phyloP scores from a whole-genome alignment of 2,113 vertebrate species.

The Cettia cetti region DNA sequence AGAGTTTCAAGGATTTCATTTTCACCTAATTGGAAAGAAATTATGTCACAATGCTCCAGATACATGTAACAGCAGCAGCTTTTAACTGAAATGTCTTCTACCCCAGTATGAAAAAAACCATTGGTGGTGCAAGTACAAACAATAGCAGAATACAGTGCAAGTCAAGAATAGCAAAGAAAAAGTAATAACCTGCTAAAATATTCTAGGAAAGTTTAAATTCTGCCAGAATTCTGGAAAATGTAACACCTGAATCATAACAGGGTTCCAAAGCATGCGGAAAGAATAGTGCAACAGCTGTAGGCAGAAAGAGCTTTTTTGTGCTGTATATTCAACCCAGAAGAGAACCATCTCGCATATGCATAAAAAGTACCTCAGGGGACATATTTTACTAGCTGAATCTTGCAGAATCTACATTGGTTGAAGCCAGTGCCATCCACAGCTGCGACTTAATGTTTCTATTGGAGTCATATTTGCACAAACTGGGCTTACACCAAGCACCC shows the following conservation, averaged over 20 bases:
- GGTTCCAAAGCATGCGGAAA: not conserved
- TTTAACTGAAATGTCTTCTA: not conserved
- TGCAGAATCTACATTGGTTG: not conserved
- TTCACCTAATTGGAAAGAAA: conserved; percentile 82
- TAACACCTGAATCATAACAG: not conserved
- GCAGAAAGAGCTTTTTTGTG: not conserved
- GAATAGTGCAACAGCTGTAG: not conserved
- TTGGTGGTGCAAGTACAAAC: not conserved
- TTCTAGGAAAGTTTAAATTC: not conserved
- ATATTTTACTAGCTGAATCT: not conserved
- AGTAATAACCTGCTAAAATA: not conserved
- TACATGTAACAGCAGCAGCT: not conserved
- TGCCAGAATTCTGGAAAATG: not conserved
- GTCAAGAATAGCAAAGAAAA: not conserved
- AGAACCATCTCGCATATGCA: not conserved
- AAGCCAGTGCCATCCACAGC: not conserved
- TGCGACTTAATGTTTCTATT: not conserved
- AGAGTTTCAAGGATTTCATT: conserved; percentile 90
- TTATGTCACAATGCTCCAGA: not conserved
- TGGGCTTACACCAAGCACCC: not conserved
- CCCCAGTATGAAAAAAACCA: not conserved
- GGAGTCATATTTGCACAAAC: not conserved
- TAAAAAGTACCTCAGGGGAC: not conserved
- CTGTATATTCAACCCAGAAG: not conserved
- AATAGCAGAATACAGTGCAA: not conserved